Evolutionary conservation across 2,888 invertebrate genomes (phyloP).

Genomic region (Choristoneura rosaceana): DNA sequence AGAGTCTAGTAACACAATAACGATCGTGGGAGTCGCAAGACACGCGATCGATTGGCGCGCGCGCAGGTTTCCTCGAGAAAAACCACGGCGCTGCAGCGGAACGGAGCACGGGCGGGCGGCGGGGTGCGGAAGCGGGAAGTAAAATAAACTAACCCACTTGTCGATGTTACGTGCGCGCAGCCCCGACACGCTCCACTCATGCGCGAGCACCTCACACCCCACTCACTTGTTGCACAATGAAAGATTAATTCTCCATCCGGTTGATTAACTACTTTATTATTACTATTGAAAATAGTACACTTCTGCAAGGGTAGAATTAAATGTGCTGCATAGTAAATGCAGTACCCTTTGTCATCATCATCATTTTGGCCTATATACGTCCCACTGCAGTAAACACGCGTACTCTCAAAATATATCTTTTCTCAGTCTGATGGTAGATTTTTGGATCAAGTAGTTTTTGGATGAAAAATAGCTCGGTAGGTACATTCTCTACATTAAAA

Average conservation of each 20-base stretch:
- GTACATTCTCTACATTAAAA: too few relatives aligned
- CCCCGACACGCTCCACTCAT: conserved; percentile 62
- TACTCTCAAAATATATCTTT: too few relatives aligned
- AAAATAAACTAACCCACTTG: conserved; percentile 62
- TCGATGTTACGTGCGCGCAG: conserved; percentile 67
- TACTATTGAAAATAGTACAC: background rate
- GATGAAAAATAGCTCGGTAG: too few relatives aligned
- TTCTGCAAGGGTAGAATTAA: background rate
- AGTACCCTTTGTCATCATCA: too few relatives aligned
- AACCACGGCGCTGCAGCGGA: conserved; percentile 47
- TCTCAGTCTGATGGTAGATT: too few relatives aligned
- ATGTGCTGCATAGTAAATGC: background rate
- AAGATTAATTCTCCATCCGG: conserved; percentile 17
- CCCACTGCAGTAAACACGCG: too few relatives aligned
- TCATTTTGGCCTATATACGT: too few relatives aligned
- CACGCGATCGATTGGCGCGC: conserved; percentile 47
- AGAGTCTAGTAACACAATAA: conserved; percentile 53
- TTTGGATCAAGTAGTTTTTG: too few relatives aligned
- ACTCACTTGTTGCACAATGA: conserved; percentile 38
- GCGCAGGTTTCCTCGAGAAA: conserved; percentile 60
- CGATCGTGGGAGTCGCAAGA: conserved; percentile 53
- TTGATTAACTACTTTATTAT: background rate
- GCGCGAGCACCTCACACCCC: conserved; percentile 47
- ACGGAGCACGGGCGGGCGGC: conserved; percentile 41
- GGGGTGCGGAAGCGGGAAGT: conserved; percentile 75